A percentile compares a stretch with the other conserved stretches of the same genome.
These are phyloP conservation scores for Rhyacophila brunnea DNA, from an alignment of 1,140 invertebrate genomes.

Conservation along the genomic window DNA sequence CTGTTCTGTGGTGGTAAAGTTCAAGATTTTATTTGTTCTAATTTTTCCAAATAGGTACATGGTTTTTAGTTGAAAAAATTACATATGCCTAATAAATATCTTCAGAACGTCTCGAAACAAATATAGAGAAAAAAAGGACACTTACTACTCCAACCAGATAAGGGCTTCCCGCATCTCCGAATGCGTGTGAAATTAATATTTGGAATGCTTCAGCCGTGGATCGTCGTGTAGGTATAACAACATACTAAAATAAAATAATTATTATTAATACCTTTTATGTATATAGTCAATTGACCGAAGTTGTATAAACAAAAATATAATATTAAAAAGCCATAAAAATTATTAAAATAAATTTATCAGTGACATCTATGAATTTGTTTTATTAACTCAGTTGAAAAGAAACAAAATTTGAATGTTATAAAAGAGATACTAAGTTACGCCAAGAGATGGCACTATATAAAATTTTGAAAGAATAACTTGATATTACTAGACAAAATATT, in stretches of 20 bases:
- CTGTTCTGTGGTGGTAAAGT: no score
- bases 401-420: no score
- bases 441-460: no score
- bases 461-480: no score
- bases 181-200: conserved; percentile 88
- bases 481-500: no score
- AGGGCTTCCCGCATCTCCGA: conserved; percentile 92
- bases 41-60: no score
- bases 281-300: neutral
- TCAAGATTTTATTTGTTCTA: no score
- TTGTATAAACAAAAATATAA: conserved; percentile 17
- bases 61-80: no score
- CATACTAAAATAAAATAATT: conserved; percentile 70
- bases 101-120: no score
- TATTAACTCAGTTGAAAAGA: neutral
- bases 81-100: no score
- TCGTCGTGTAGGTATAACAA: conserved; percentile 85
- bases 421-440: no score
- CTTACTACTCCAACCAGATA: conserved; percentile 88
- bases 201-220: conserved; percentile 94
- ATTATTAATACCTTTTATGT: no score
- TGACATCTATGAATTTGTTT: conserved; percentile 8
- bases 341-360: neutral
- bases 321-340: conserved; percentile 66
- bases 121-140: conserved; percentile 37